A percentile compares a stretch with the other conserved stretches of the same genome.
phyloP scores from a whole-genome alignment of 2,797 vertebrate species.

The Parauchenoglanis punctatus region DNA sequence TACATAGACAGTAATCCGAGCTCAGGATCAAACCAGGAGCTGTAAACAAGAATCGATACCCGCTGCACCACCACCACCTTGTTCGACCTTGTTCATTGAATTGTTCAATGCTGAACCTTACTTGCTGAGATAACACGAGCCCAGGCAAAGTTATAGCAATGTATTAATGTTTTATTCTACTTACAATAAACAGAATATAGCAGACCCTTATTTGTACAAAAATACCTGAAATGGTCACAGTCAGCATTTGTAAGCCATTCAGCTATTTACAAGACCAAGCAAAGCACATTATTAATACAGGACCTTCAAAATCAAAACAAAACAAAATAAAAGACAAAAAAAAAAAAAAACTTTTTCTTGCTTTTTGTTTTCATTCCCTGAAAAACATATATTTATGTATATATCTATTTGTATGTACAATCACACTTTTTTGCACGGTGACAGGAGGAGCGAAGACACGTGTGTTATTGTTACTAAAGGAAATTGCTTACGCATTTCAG shows the following conservation, averaged over 20 bases:
- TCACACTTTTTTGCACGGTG: constrained; percentile 73
- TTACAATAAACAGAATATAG: constrained; percentile 97
- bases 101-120: not conserved
- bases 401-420: constrained; percentile 58
- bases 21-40: not conserved
- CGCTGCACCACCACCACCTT: not conserved
- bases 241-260: constrained; percentile 89
- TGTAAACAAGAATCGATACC: not conserved
- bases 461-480: constrained; percentile 5
- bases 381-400: constrained; percentile 70
- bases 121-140: constrained; percentile 49
- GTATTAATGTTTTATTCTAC: constrained; percentile 98
- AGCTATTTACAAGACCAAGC: constrained; percentile 92
- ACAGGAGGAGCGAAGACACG: constrained; percentile 75
- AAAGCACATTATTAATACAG: constrained; percentile 79
- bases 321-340: constrained; percentile 53
- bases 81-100: not conserved
- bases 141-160: constrained; percentile 80
- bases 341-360: constrained; percentile 67
- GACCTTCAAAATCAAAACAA: not conserved
- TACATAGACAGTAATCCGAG: not conserved
- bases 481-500: not conserved
- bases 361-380: constrained; percentile 83
- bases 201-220: constrained; percentile 99
- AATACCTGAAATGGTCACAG: constrained; percentile 98